These are phyloP conservation scores for Melozone crissalis DNA, from an alignment of 2,113 vertebrate species.

Conservation along the genomic window DNA sequence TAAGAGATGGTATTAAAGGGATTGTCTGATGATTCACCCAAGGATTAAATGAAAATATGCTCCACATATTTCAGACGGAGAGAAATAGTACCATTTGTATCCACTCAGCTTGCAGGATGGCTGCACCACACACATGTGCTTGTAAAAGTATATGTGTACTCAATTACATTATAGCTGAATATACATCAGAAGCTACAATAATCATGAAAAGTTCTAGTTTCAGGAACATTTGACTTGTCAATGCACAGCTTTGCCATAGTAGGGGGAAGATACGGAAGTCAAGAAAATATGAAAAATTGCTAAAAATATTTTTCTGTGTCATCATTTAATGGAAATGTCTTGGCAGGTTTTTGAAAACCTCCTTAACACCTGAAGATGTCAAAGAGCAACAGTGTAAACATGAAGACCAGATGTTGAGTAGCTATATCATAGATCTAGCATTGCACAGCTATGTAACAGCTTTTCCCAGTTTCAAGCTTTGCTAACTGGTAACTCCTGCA, in stretches of 20 bases:
- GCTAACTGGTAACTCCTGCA: not conserved
- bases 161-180: not conserved
- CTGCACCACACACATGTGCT: not conserved
- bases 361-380: not conserved
- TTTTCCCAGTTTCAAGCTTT: not conserved
- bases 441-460: not conserved
- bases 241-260: not conserved
- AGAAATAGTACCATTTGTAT: not conserved
- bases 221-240: not conserved
- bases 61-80: not conserved
- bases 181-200: not conserved
- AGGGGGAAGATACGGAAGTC: not conserved
- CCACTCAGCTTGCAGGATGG: not conserved
- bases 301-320: not conserved
- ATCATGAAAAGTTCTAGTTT: not conserved
- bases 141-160: not conserved
- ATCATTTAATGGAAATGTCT: not conserved
- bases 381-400: not conserved
- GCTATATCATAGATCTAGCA: not conserved
- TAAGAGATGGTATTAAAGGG: not conserved
- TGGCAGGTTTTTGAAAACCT: not conserved
- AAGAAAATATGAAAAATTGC: not conserved
- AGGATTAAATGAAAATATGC: not conserved
- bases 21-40: not conserved
- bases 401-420: not conserved